Evolutionary conservation across 2,113 vertebrate species (phyloP).

Genomic region (Lanius collurio): DNA sequence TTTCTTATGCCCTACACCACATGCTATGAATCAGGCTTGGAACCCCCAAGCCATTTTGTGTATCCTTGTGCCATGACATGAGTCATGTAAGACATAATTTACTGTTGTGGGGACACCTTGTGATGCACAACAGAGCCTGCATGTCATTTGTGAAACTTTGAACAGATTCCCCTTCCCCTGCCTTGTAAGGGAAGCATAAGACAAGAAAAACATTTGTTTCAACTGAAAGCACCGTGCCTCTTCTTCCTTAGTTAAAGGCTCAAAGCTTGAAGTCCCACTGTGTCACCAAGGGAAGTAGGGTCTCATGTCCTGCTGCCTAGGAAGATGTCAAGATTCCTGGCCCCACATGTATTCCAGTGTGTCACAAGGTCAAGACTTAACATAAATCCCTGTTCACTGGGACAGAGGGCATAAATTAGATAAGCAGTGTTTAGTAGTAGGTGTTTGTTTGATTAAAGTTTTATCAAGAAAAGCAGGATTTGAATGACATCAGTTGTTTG

Average conservation of each 20-base stretch:
- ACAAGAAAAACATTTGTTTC: not conserved
- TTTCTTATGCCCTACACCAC: not conserved
- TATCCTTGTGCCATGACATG: not conserved
- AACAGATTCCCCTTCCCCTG: not conserved
- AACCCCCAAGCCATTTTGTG: not conserved
- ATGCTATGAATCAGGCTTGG: fast-evolving
- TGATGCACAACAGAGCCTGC: not conserved
- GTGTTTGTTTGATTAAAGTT: not conserved
- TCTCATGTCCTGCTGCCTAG: not conserved
- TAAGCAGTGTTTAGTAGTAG: not conserved
- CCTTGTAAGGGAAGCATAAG: not conserved
- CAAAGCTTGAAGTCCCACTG: not conserved
- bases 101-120: fast-evolving
- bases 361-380: not conserved
- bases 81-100: not conserved
- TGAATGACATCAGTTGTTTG: not conserved
- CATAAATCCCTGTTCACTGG: not conserved
- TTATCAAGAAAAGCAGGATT: not conserved
- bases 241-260: not conserved
- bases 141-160: not conserved
- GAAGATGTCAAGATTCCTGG: fast-evolving
- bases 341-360: fast-evolving
- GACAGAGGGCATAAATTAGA: not conserved
- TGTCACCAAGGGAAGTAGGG: not conserved
- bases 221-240: not conserved